Evolutionary conservation across 2,797 vertebrate genomes (phyloP), one percentile per base, ranked within the genome.

Genomic region (Prionace glauca): DNA sequence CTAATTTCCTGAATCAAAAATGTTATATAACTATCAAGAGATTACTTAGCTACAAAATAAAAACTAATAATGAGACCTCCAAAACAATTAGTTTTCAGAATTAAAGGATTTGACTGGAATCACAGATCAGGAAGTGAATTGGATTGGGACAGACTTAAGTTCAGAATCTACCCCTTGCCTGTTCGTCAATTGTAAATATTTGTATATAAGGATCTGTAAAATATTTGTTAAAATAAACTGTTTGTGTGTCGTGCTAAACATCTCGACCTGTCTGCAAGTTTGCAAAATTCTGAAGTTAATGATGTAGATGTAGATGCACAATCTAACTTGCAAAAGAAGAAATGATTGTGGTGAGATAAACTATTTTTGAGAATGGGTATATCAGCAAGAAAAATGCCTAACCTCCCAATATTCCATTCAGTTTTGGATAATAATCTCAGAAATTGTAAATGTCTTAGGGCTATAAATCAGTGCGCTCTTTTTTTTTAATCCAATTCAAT

Each of bases 191-290:
- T 95, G 71, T 95, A 95, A 95, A 95, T 95, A 32, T 95, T 77
- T 95, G 71, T 95, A 95, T 3, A 95, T 74, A 95, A 72, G 8
- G 71, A 26, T 94, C 71, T 95, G 93, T 95, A 95, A 77, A 95
- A 72, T 95, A 95, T 95, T 95, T 72, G 93, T 74, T 56, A 77
- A 93, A 95, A 95, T 95, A 95, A 95, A 95, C 65, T 69, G 65
- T 93, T 56, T 94, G 45, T 77, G 93, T 95, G 90, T 60, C 24
- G 41, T 77, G 93, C 5, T 77, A 74, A 77, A 77, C 67, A 56
- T 95, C 71, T 95, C 32, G 22, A 69, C n/a, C 32, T 10, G 60
- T 65, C 60, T n/a, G 14, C n/a, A 67, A 69, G 62, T 36, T 90
- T 29, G 18, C 32, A 3, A 60, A 90, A 77, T 92, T 41, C 18